These are phyloP conservation scores for Standfussiana lucernea DNA, from an alignment of 2,888 invertebrate genomes.

Conservation along the genomic window DNA sequence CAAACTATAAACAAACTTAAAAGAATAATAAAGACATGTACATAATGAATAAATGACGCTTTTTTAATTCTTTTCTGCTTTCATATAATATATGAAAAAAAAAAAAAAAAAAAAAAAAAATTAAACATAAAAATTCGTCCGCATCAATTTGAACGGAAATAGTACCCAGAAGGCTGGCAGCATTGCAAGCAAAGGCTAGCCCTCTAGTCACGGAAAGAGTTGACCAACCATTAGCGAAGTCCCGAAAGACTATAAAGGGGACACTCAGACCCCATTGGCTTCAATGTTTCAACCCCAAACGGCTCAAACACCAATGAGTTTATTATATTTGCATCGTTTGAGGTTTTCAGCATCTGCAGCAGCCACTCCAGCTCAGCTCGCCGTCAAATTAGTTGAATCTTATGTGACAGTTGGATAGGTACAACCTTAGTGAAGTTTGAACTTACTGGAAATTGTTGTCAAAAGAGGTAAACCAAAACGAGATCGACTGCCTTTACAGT, in stretches of 20 bases:
- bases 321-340: neutral
- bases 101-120: too few relatives aligned
- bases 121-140: neutral
- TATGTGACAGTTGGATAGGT: neutral
- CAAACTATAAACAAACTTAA: neutral
- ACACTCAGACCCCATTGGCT: neutral
- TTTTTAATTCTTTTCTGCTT: too few relatives aligned
- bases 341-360: neutral
- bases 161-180: neutral
- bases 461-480: neutral
- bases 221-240: neutral
- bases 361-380: neutral
- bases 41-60: too few relatives aligned
- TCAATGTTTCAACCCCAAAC: neutral
- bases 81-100: too few relatives aligned
- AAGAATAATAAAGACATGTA: neutral
- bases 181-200: neutral
- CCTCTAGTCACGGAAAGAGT: neutral
- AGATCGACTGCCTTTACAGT: neutral
- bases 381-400: neutral
- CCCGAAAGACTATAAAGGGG: neutral
- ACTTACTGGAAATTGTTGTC: neutral
- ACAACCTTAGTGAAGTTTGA: neutral
- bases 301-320: neutral
- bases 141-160: neutral